phyloP scores from a whole-genome alignment of 64 coral and sea anemone genomes.

The Montipora efflorescens region DNA sequence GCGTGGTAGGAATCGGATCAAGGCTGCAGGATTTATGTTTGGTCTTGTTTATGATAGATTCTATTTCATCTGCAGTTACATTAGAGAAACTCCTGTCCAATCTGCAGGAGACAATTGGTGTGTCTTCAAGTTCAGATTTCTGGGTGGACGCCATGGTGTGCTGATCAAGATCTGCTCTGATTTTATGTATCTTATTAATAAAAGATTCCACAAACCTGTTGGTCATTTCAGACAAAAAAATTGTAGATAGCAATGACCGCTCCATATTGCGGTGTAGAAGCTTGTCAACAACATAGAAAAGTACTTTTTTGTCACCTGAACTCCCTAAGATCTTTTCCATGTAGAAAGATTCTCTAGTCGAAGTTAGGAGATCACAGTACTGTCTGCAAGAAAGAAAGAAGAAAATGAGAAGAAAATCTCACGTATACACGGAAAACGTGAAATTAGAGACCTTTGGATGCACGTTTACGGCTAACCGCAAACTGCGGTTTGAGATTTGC shows the following conservation, averaged over 20 bases:
- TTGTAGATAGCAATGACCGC: no score
- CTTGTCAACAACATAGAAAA: slow-evolving; percentile 3
- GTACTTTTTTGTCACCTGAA: slow-evolving; percentile 11
- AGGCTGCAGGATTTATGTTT: slow-evolving; percentile 30
- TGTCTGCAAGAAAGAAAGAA: background rate
- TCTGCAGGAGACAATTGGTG: background rate
- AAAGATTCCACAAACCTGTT: background rate
- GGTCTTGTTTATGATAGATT: slow-evolving; percentile 1
- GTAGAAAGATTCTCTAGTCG: slow-evolving; percentile 1
- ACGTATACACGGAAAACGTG: no score
- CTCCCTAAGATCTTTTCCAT: slow-evolving; percentile 14
- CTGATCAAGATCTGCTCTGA: slow-evolving; percentile 16
- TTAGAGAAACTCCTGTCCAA: background rate
- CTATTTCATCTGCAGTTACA: background rate
- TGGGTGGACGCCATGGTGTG: background rate
- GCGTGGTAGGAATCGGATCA: slow-evolving; percentile 17
- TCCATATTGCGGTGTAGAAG: background rate
- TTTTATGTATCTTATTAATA: background rate
- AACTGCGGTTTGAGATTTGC: no score
- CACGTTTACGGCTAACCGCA: no score
- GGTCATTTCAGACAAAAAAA: background rate
- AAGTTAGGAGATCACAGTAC: background rate
- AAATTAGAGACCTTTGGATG: no score
- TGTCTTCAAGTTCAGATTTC: background rate
- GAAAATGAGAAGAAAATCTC: no score